Percentiles rank a stretch among this genome's conserved stretches.
These are phyloP conservation scores for Lycaon pictus DNA, from an alignment of 2,113 vertebrate genomes.

Conservation along the genomic window DNA sequence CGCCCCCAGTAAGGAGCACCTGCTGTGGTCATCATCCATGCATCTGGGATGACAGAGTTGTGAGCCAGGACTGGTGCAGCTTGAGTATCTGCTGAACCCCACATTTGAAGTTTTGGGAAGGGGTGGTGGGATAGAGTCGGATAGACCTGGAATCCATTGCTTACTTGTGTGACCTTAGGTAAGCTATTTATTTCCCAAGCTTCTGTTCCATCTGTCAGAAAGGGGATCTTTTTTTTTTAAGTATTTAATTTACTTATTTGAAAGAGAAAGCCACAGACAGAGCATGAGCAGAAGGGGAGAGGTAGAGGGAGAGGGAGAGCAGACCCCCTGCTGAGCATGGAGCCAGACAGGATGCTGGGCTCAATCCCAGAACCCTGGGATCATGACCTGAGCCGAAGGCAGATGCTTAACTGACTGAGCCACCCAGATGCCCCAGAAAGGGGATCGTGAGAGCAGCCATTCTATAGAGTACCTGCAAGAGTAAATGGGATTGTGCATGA, in stretches of 20 bases:
- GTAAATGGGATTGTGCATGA: not conserved
- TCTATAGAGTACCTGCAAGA: not conserved
- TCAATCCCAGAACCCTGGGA: not conserved
- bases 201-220: not conserved
- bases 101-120: not conserved
- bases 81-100: not conserved
- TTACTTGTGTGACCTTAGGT: not conserved
- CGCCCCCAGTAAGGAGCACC: not conserved
- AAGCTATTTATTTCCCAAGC: not conserved
- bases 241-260: not conserved
- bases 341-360: not conserved
- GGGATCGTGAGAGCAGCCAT: not conserved
- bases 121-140: not conserved
- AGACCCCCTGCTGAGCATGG: not conserved
- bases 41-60: not conserved
- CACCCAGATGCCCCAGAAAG: not conserved
- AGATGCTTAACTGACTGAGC: not conserved
- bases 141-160: not conserved
- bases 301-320: not conserved
- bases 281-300: not conserved
- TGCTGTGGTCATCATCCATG: not conserved
- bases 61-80: not conserved
- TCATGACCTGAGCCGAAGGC: not conserved
- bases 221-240: not conserved
- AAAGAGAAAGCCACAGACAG: not conserved